Base-by-base conservation (phyloP, 2,797 vertebrate genomes). In the Eptatretus atami region DNA sequence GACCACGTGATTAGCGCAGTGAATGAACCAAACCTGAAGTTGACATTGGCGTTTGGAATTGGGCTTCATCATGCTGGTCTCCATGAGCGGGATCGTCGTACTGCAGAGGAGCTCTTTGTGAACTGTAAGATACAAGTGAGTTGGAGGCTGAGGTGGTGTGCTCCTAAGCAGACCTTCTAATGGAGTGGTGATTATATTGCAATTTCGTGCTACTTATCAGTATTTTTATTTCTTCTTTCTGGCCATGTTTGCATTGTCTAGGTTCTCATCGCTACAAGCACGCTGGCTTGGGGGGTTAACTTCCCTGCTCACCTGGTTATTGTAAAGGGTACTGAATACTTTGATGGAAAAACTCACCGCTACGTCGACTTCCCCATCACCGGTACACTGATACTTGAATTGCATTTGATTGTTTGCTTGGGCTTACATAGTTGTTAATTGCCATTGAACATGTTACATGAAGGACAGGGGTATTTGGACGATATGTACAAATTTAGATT, bases 291-390 rank as follows among this genome's bases (percentile, higher is more conserved):
- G 90, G 88, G 90, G 64, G 90, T 95, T 64, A 95, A 95, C 77
- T 95, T 95, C 72, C 90, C 90, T 54, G 88, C 90, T 72, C 90
- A 98, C 75, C 79, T 98, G 70, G 90, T 96, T 70, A 79, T 98
- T 65, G 81, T 98, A 70, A 98, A 98, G 71, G 87, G 90, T 71
- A 98, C 92, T 3, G 92, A 98, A 71, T 96, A 86, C 74, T 96
- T 77, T 52, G 85, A 98, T 70, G 88, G 88, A 65, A 98, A 95
- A 78, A 83, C 86, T 71, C 78, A 78, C 63, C 84, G 88, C 70
- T 95, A 98, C 0, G 81, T 93, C 70, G 92, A 98, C 76, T 96
- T 90, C 73, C 88, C 92, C 66, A 95, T 95, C 67, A 98, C 90
- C 81, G 90, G 90, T 90, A 78, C 66, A 44, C 31, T 44, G 31